A percentile compares a stretch with the other conserved stretches of the same genome.
Evolutionary conservation across 1,140 invertebrate genomes (phyloP).

Genomic region (Tachypleus tridentatus): DNA sequence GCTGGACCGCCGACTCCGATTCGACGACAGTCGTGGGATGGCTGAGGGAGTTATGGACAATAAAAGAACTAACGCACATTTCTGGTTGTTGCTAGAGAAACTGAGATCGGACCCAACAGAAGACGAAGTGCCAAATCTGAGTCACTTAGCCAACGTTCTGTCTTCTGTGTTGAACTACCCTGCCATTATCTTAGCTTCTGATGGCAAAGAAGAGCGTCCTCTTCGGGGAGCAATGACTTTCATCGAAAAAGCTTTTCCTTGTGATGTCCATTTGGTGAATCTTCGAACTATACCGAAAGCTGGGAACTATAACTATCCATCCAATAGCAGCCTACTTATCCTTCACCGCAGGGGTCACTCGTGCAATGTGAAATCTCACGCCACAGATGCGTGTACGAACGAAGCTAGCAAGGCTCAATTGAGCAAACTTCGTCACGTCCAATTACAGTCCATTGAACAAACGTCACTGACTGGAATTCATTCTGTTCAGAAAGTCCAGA

Average conservation of each 20-base stretch:
- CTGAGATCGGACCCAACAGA: slow-evolving; percentile 22
- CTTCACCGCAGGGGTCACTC: slow-evolving; percentile 52
- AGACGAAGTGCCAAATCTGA: slow-evolving; percentile 42
- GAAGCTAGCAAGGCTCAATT: not conserved
- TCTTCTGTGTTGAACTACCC: slow-evolving; percentile 60
- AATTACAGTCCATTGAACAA: slow-evolving; percentile 5
- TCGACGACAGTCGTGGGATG: slow-evolving; percentile 88
- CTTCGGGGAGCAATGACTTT: slow-evolving; percentile 31
- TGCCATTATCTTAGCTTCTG: slow-evolving; percentile 54
- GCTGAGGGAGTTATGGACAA: slow-evolving; percentile 85
- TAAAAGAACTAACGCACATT: slow-evolving; percentile 55
- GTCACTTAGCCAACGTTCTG: slow-evolving; percentile 54
- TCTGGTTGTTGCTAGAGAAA: slow-evolving; percentile 58
- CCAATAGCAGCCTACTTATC: slow-evolving; percentile 58
- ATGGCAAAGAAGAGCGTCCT: slow-evolving; percentile 33
- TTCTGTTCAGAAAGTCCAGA: not conserved
- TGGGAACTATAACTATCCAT: slow-evolving; percentile 62
- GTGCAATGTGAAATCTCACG: slow-evolving; percentile 9
- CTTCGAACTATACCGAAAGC: slow-evolving; percentile 50
- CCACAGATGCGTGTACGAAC: slow-evolving; percentile 3
- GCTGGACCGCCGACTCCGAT: slow-evolving; percentile 75
- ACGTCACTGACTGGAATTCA: slow-evolving; percentile 12
- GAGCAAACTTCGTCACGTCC: slow-evolving; percentile 9
- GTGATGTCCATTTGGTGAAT: slow-evolving; percentile 41
- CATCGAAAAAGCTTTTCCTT: slow-evolving; percentile 36